Percentiles rank a stretch among this genome's conserved stretches.
Evolutionary conservation across 1,140 invertebrate genomes (phyloP).

Genomic region (Colletes gigas): DNA sequence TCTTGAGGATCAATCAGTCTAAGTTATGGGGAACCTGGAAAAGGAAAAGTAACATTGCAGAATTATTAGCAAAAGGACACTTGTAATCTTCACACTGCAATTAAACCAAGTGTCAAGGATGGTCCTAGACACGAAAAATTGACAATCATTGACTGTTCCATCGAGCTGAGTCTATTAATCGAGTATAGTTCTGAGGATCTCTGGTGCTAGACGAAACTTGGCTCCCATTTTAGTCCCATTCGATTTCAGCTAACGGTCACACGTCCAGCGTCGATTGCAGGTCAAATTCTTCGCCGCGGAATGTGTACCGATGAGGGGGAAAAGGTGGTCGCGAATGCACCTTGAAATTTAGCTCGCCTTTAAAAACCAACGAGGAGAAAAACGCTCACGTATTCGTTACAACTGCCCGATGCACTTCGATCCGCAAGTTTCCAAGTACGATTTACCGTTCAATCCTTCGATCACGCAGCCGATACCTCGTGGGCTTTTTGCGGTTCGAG

Average conservation of each 20-base stretch:
- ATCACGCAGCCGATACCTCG: conserved; percentile 23
- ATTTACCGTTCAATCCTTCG: conserved; percentile 57
- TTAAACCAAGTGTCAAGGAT: too few species aligned
- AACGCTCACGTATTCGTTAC: conserved; percentile 39
- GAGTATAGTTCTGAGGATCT: too few species aligned
- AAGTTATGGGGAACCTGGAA: too few species aligned
- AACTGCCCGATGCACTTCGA: conserved; percentile 23
- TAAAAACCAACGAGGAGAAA: conserved; percentile 28
- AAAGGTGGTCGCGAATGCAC: not conserved
- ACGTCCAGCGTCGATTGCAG: conserved; percentile 4
- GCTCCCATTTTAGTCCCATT: not conserved
- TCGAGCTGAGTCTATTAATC: too few species aligned
- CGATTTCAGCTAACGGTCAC: conserved; percentile 28
- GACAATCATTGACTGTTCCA: too few species aligned
- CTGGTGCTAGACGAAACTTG: too few species aligned
- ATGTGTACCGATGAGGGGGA: not conserved
- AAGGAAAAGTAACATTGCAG: too few species aligned
- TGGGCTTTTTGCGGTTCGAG: conserved; percentile 40
- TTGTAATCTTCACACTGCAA: too few species aligned
- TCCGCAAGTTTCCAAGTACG: conserved; percentile 56
- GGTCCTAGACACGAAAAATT: too few species aligned
- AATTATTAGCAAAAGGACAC: too few species aligned
- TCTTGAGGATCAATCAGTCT: too few species aligned
- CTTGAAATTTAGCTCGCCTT: conserved; percentile 17
- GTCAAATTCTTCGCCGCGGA: conserved; percentile 27